Conservation (phyloP, 2,888 invertebrate genomes). For the Mechanitis mazaeus region DNA sequence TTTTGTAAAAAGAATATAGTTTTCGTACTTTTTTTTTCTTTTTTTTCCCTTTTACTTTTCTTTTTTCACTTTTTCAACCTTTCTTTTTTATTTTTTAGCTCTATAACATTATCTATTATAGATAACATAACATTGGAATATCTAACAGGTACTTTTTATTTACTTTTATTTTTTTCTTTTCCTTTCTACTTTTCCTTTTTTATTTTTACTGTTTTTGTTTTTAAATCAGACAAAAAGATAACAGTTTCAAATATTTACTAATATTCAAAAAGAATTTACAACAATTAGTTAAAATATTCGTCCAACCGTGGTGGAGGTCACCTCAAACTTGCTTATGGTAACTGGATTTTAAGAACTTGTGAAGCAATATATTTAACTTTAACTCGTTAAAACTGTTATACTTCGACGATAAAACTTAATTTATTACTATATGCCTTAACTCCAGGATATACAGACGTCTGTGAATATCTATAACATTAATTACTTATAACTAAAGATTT, state of each 20-base stretch:
- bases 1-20: no score
- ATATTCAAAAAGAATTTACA: not conserved
- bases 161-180: no score
- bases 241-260: not conserved
- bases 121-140: not conserved
- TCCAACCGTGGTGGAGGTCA: conserved; percentile 6
- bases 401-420: conserved; percentile 1
- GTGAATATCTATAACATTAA: no score
- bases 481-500: not conserved
- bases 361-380: conserved; percentile 1
- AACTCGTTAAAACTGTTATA: not conserved
- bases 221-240: no score
- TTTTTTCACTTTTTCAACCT: no score
- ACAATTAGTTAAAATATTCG: not conserved
- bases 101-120: no score
- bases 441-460: conserved; percentile 4
- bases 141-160: not conserved
- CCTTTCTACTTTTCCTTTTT: no score
- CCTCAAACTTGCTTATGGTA: not conserved
- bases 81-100: no score
- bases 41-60: no score
- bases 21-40: no score
- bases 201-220: no score
- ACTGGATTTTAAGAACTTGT: not conserved
- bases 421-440: not conserved